Base-by-base conservation (phyloP, 2,797 vertebrate genomes). In the Zalophus californianus region DNA sequence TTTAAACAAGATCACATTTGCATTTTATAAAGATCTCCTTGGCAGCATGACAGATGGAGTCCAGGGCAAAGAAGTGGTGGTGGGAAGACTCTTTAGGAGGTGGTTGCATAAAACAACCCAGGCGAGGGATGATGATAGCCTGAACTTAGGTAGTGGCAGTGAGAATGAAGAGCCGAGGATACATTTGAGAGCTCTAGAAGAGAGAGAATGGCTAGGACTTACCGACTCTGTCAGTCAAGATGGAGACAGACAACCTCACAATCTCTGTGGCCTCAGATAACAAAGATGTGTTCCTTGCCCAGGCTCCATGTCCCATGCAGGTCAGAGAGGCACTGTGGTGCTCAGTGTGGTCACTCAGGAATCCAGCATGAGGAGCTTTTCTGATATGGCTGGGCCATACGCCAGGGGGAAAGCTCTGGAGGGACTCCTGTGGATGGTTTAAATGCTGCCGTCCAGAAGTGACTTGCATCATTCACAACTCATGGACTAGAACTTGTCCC, bases 61-160 rank as follows among this genome's bases (percentile, higher is more conserved):
- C 20, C 68, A 72, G 8, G 32, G 5, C 13, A 29, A 58, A 68
- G 54, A 82, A 25, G 50, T 83, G 88, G 25, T 85, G 29, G 13
- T 87, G 18, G 91, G 64, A 77, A 82, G 32, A 77, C 70, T 78
- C 80, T 66, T 66, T 50, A 91, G 80, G 70, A 96, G 62, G 18
- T 85, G 52, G 87, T 9, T 87, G 41, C 60, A 66, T 38, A 91
- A 56, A 86, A 18, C 50, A 78, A 41, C 54, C 21, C 38, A 58
- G 58, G 54, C 5, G 1, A 83, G 50, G 58, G 13, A 48, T 86
- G 35, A 35, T 20, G 50, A 44, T 38, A 48, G 48, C 41, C 66
- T n/a, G 35, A 77, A 83, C 54, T 21, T 44, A 50, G 25, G 20
- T 29, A 66, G 35, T 60, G 29, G 68, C 75, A 38, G 16, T 48